Conservation (phyloP, 1,140 invertebrate genomes). For the Diachasma alloeum region DNA sequence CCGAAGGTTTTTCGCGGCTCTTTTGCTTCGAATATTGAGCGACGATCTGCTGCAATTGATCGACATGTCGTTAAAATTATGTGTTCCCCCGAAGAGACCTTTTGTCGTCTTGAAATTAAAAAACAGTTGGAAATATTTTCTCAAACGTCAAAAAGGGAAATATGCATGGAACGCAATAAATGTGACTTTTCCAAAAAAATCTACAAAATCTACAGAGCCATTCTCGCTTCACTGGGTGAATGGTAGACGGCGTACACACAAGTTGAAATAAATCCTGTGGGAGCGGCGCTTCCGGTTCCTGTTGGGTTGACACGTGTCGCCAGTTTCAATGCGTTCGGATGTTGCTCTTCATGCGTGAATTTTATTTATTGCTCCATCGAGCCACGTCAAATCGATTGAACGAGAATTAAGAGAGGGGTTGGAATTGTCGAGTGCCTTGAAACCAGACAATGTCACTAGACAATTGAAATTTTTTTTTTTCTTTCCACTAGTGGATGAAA, state of each 20-base stretch:
- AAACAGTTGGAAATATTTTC: too few relatives aligned
- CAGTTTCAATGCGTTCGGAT: conserved; percentile 45
- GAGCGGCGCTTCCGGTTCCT: conserved; percentile 46
- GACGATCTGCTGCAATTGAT: too few relatives aligned
- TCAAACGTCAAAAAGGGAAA: too few relatives aligned
- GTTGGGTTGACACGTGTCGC: conserved; percentile 51
- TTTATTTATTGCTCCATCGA: conserved; percentile 47
- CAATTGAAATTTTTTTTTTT: neutral
- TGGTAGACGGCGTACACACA: conserved; percentile 22
- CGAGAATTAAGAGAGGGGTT: neutral
- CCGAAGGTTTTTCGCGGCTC: too few relatives aligned
- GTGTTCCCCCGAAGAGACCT: too few relatives aligned
- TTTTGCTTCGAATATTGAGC: too few relatives aligned
- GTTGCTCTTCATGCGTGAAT: conserved; percentile 47
- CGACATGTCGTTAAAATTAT: too few relatives aligned
- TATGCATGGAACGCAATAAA: too few relatives aligned
- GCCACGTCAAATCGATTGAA: conserved; percentile 25
- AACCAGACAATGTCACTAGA: neutral
- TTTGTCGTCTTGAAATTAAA: too few relatives aligned
- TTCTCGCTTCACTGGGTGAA: conserved; percentile 23
- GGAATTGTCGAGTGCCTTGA: neutral
- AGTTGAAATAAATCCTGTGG: conserved; percentile 52
- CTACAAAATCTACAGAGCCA: neutral
- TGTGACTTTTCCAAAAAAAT: too few relatives aligned
- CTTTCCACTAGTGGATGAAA: too few relatives aligned